Base-by-base conservation (phyloP, 2,888 invertebrate genomes). In the Aelia acuminata region DNA sequence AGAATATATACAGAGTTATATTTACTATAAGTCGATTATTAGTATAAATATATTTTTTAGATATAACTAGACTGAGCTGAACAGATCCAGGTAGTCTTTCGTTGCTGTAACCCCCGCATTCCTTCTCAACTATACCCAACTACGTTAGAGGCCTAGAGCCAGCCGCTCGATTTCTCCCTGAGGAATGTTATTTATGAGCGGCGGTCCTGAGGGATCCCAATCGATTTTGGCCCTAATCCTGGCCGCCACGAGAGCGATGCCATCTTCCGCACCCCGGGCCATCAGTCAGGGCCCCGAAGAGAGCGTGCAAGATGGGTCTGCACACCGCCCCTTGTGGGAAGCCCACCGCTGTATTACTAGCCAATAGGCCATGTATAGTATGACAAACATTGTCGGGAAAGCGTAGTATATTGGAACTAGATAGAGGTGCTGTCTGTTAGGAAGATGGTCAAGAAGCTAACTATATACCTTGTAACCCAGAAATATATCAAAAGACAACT, bases 141-240 rank as follows among this genome's bases (percentile, higher is more conserved):
- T 70, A 35, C 18, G 63, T 18, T 18, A 20, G 3, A 70, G 63
- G 63, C 31, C 57, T 57, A 57, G 57, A 3, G 26, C 5, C 18
- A 3, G 26, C 5, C 18, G 31, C 63, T 8, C 31, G 63, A 70
- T 70, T 70, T 70, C 63, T 70, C 63, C 63, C 31, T 7, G 7
- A 35, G 63, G 63, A 70, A 70, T 70, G 63, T 70, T 70, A 70
- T 70, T 70, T 70, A 70, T 70, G 63, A 35, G 31, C 31, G 35
- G 4, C 31, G 63, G 8, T 35, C 63, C 18, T 43, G 15, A 26
- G 63, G 63, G 63, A 15, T 63, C 31, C 35, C 31, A 70, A 70
- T 70, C 63, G 63, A 70, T 70, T 70, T 18, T 8, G 18, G 35
- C 18, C 35, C 63, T 35, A 70, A 70, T 70, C 63, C 63, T n/a